phyloP scores from a whole-genome alignment of 2,888 invertebrate genomes.

The Drosophila macrospina region DNA sequence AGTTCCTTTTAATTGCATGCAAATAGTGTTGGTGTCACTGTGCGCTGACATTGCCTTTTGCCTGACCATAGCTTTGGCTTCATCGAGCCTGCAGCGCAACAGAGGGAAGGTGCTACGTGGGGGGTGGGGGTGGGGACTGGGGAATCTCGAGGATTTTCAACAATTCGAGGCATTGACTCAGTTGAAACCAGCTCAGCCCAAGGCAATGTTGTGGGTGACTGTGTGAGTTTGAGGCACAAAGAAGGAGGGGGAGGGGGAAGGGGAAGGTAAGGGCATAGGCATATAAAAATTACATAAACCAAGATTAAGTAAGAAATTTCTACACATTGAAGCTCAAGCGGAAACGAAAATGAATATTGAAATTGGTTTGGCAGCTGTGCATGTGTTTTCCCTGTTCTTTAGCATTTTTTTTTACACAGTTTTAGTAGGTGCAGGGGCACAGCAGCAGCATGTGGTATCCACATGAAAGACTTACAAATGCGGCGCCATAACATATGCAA shows the following conservation, averaged over 20 bases:
- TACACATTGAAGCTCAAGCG: slow-evolving; percentile 60
- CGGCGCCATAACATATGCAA: slow-evolving; percentile 62
- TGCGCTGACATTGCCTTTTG: slow-evolving; percentile 28
- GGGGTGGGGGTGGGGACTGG: neutral
- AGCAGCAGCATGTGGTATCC: slow-evolving; percentile 18
- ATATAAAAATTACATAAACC: slow-evolving; percentile 69
- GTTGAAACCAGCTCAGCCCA: slow-evolving; percentile 20
- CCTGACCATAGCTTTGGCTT: slow-evolving; percentile 60
- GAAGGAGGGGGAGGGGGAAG: neutral
- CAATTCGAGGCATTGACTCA: slow-evolving; percentile 46
- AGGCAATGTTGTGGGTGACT: slow-evolving; percentile 10
- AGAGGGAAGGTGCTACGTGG: neutral
- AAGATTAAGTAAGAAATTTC: slow-evolving; percentile 65
- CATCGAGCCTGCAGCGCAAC: slow-evolving; percentile 11
- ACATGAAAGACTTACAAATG: slow-evolving; percentile 62
- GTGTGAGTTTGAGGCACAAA: neutral
- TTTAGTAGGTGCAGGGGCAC: neutral
- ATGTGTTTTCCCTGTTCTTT: slow-evolving; percentile 23
- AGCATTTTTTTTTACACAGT: slow-evolving; percentile 5
- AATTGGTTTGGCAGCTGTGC: slow-evolving; percentile 77
- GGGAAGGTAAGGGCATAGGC: slow-evolving; percentile 38
- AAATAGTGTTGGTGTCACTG: slow-evolving; percentile 28
- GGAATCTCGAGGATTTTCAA: slow-evolving; percentile 45
- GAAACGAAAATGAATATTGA: slow-evolving; percentile 76
- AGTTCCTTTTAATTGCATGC: neutral